Conservation (phyloP, 2,797 vertebrate species). For the Pseudopleuronectes americanus region DNA sequence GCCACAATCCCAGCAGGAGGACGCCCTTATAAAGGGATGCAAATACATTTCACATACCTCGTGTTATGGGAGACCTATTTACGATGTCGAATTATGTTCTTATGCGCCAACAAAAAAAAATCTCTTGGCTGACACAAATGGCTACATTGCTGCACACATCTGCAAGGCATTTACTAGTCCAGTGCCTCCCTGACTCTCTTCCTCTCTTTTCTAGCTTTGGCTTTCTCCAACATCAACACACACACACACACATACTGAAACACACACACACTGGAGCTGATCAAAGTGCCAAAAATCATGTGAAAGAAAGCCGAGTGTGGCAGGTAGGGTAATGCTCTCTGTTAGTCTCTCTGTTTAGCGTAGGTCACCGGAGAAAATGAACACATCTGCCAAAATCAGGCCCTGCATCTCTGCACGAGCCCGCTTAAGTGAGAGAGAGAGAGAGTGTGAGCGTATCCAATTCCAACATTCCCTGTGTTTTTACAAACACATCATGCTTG, state of each 20-base stretch:
- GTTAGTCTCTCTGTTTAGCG: slow-evolving; percentile 48
- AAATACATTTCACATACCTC: slow-evolving; percentile 28
- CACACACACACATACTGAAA: slow-evolving; percentile 38
- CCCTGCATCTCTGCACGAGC: slow-evolving; percentile 50
- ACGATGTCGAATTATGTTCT: slow-evolving; percentile 44
- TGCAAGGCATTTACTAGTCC: slow-evolving; percentile 72
- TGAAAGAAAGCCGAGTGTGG: slow-evolving; percentile 33
- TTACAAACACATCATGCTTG: slow-evolving; percentile 65
- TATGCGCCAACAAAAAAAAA: slow-evolving; percentile 44
- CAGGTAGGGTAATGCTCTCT: slow-evolving; percentile 53
- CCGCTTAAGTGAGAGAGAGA: slow-evolving; percentile 36
- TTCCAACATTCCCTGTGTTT: slow-evolving; percentile 68
- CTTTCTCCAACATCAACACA: slow-evolving; percentile 50
- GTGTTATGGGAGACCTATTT: slow-evolving; percentile 34
- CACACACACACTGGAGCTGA: slow-evolving; percentile 35
- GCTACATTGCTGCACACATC: slow-evolving; percentile 68
- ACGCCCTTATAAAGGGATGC: slow-evolving; percentile 19
- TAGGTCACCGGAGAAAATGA: slow-evolving; percentile 49
- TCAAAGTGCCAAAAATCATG: slow-evolving; percentile 40
- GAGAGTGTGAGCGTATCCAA: slow-evolving; percentile 49
- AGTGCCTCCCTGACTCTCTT: slow-evolving; percentile 33
- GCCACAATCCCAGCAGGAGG: slow-evolving; percentile 44
- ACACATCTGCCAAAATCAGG: slow-evolving; percentile 65
- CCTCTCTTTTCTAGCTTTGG: slow-evolving; percentile 37
- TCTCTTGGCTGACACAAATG: slow-evolving; percentile 52